These are phyloP conservation scores for Phymastichus coffea DNA, from an alignment of 1,140 invertebrate species.

Conservation along the genomic window DNA sequence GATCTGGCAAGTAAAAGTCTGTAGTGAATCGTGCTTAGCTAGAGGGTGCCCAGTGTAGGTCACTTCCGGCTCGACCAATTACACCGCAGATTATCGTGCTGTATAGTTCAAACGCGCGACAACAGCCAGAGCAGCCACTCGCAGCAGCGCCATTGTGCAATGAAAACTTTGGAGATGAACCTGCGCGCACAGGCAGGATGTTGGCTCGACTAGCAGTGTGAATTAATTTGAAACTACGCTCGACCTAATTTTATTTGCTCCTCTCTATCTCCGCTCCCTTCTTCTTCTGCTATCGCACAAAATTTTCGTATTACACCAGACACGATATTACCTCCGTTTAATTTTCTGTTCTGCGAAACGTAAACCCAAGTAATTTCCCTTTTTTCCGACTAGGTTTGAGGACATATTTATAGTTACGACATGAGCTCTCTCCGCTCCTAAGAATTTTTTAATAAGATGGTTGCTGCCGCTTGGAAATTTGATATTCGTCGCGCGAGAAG, in stretches of 20 bases:
- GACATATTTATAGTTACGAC: too few relatives aligned
- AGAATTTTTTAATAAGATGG: too few relatives aligned
- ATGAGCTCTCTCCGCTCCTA: too few relatives aligned
- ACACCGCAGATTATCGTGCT: conserved; percentile 41
- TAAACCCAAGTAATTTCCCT: too few relatives aligned
- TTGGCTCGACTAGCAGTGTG: conserved; percentile 35
- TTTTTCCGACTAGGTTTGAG: too few relatives aligned
- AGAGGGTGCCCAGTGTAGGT: conserved; percentile 25
- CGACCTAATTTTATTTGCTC: conserved; percentile 36
- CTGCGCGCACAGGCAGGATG: conserved; percentile 38
- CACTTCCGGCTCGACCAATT: conserved; percentile 39
- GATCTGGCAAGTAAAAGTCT: too few relatives aligned
- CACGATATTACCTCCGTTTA: too few relatives aligned
- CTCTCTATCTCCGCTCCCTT: not conserved
- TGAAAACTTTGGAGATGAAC: conserved; percentile 40
- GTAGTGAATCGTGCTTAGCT: conserved; percentile 24
- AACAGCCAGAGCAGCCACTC: conserved; percentile 32
- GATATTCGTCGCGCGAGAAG: too few relatives aligned
- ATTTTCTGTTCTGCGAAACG: too few relatives aligned
- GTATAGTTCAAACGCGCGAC: conserved; percentile 29
- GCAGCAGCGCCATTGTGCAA: conserved; percentile 38
- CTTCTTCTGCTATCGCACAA: too few relatives aligned
- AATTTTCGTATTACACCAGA: too few relatives aligned
- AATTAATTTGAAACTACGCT: conserved; percentile 42
- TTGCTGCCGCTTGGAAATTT: too few relatives aligned